Evolutionary conservation across 2,797 vertebrate genomes (phyloP), one percentile per base, ranked within the genome.

Genomic region (Acipenser ruthenus): DNA sequence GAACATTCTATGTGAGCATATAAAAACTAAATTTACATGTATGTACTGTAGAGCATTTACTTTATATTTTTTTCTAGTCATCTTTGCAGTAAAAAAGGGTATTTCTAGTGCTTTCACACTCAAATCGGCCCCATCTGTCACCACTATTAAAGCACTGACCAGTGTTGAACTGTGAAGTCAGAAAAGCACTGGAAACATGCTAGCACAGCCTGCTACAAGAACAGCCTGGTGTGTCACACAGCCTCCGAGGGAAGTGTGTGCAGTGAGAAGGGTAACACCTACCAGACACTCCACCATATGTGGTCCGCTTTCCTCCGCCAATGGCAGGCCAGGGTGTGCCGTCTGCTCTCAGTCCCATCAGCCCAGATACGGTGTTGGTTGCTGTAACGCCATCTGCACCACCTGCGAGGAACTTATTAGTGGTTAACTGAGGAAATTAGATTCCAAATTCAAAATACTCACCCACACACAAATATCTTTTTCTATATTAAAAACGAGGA

Each of bases 361-460:
- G 87, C 49, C 94, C 95, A 6, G 93, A 95, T 70, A 97, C 93
- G 0, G 94, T 95, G 83, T 96, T 97, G 71, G 92, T 94, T 75
- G 94, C 94, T 59, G 94, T 95, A 58, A 96, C 90, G n/a, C 94
- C 93, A 78, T 94, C 90, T 70, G 93, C 93, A 0, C 91, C 90
- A 66, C 93, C 94, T 96, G 67, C 6, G 60, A 63, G 50, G 72
- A 71, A 51, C 73, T 71, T 60, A 55, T 64, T 65, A 69, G 64
- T 48, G 49, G 51, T 68, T 69, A 66, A 48, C 61, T 47, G 18
- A 50, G 50, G 52, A 66, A 18, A 62, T 63, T 53, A 51, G 60
- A 56, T 53, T 68, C 60, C 64, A 60, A 65, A 65, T 55, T 65
- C 65, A 23, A 7, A 65, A 15, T 49, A 56, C 65, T 49, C 37